Evolutionary conservation across 2,113 vertebrate genomes (phyloP).

Genomic region (Lota lota): DNA sequence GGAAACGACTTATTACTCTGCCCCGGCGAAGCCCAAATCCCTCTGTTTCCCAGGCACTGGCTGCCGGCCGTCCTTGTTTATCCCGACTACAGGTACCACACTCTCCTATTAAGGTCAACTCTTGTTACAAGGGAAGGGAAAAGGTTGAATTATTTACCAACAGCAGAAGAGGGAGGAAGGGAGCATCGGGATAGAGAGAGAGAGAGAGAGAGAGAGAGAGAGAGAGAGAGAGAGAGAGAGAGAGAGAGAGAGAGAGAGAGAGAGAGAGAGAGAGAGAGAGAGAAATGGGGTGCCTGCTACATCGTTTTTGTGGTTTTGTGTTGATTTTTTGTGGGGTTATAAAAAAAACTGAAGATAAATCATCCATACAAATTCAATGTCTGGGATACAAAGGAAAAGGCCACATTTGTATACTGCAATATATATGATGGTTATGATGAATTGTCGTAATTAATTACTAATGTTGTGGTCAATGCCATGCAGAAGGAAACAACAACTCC

Average conservation of each 20-base stretch:
- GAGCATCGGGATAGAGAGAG: not conserved
- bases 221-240: constrained; percentile 28
- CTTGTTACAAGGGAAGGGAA: constrained; percentile 65
- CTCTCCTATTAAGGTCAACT: constrained; percentile 74
- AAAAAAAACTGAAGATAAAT: constrained; percentile 60
- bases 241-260: constrained; percentile 19
- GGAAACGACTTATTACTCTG: constrained; percentile 74
- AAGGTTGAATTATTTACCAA: constrained; percentile 80
- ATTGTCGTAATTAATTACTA: not conserved
- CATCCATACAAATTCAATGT: constrained; percentile 51
- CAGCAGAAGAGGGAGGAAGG: constrained; percentile 50
- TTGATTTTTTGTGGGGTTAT: constrained; percentile 42
- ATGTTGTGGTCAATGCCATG: constrained; percentile 23
- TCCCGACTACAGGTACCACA: constrained; percentile 73
- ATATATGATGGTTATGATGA: constrained; percentile 14
- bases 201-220: constrained; percentile 29
- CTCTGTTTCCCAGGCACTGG: constrained; percentile 66
- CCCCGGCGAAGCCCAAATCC: constrained; percentile 74
- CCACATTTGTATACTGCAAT: constrained; percentile 22
- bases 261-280: not conserved
- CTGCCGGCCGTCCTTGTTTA: constrained; percentile 68
- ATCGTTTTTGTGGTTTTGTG: constrained; percentile 30
- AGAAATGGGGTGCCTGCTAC: constrained; percentile 25
- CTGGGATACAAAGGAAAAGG: constrained; percentile 35
- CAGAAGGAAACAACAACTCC: constrained; percentile 22